Percentiles rank a stretch among this genome's conserved stretches.
Conservation (phyloP, 2,888 invertebrate genomes). For the Cryptus armator region DNA sequence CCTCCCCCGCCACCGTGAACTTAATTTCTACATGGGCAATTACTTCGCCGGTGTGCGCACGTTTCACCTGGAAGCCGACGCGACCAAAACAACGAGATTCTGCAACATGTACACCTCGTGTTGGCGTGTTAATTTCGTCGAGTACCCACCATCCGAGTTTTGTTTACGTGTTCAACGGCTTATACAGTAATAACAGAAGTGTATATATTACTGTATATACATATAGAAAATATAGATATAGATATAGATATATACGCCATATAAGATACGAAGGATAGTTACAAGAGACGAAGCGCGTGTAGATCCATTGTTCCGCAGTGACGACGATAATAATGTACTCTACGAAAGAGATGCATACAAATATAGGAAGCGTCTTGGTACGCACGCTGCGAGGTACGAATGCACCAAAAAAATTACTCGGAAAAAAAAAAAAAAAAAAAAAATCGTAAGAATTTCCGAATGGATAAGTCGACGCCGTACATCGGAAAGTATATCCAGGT, state of each 20-base stretch:
- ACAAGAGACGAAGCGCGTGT: neutral
- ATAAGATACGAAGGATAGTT: neutral
- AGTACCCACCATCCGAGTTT: slow-evolving; percentile 32
- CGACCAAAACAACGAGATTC: slow-evolving; percentile 6
- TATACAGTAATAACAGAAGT: slow-evolving; percentile 23
- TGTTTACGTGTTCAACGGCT: slow-evolving; percentile 40
- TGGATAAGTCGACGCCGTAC: neutral
- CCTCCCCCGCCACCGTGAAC: slow-evolving; percentile 45
- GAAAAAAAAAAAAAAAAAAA: neutral
- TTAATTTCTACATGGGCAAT: slow-evolving; percentile 62
- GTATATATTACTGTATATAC: neutral
- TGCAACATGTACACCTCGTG: neutral
- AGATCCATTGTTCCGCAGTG: neutral
- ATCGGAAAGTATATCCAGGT: neutral
- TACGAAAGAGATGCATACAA: neutral
- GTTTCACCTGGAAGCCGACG: slow-evolving; percentile 36
- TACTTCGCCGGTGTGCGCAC: slow-evolving; percentile 47
- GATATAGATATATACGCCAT: neutral
- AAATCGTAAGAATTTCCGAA: neutral
- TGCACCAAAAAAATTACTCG: too few species aligned
- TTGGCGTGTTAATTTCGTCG: slow-evolving; percentile 48
- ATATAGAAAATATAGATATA: too few species aligned
- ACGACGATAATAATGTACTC: neutral
- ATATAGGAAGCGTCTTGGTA: neutral
- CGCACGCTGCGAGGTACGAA: neutral